Conservation (phyloP, 2,888 invertebrate genomes). For the Myopa tessellatipennis region DNA sequence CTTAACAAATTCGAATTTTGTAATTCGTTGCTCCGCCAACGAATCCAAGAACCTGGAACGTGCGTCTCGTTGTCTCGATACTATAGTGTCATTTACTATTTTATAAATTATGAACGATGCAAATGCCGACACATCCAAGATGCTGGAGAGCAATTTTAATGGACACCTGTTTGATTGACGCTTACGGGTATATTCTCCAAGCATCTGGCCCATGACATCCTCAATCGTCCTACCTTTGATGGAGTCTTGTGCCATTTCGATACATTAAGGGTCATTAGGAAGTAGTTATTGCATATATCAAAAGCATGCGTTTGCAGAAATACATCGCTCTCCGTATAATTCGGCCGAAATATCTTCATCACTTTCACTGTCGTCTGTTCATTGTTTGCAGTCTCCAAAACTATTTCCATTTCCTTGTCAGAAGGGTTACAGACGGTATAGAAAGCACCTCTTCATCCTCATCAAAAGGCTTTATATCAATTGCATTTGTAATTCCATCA, state of each 20-base stretch:
- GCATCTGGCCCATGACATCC: slow-evolving; percentile 34
- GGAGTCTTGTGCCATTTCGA: too few relatives aligned
- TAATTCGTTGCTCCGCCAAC: not conserved
- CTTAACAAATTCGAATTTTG: not conserved
- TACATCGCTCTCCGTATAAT: not conserved
- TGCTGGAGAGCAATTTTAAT: slow-evolving; percentile 13
- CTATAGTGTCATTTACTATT: not conserved
- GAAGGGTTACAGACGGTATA: not conserved
- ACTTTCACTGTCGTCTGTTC: not conserved
- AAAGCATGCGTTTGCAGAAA: not conserved
- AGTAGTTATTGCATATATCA: not conserved
- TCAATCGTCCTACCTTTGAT: too few relatives aligned
- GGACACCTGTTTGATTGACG: slow-evolving; percentile 30
- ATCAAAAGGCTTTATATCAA: not conserved
- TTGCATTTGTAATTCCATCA: not conserved
- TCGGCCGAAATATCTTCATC: not conserved
- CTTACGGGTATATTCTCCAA: slow-evolving; percentile 30
- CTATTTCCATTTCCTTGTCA: not conserved
- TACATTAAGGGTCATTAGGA: too few relatives aligned
- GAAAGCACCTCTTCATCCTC: not conserved
- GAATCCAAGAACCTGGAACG: not conserved
- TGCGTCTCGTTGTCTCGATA: slow-evolving; percentile 7
- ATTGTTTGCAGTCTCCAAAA: not conserved
- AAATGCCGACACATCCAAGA: slow-evolving; percentile 14
- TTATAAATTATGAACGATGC: not conserved